A percentile compares a stretch with the other conserved stretches of the same genome.
These are phyloP conservation scores for Theristicus caerulescens DNA, from an alignment of 2,113 vertebrate genomes.

Conservation along the genomic window DNA sequence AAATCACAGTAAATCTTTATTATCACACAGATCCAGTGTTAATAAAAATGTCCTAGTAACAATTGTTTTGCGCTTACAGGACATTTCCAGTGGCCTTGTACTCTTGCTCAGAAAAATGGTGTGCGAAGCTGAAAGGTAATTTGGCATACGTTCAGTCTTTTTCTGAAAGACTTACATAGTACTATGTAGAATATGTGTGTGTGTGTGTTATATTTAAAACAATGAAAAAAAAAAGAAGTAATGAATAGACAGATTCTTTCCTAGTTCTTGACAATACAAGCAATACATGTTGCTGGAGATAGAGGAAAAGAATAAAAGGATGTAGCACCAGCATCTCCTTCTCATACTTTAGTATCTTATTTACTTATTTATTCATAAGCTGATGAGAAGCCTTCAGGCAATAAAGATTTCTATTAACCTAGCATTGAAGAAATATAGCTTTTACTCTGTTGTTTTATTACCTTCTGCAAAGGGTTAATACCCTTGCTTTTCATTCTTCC, in stretches of 20 bases:
- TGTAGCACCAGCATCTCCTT: neutral
- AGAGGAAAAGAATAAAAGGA: neutral
- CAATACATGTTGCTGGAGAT: neutral
- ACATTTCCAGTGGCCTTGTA: neutral
- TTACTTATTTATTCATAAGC: neutral
- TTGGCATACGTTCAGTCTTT: neutral
- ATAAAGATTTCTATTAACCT: neutral
- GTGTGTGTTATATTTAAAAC: neutral
- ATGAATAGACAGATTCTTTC: neutral
- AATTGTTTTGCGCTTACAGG: conserved; percentile 1
- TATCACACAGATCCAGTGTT: conserved; percentile 3
- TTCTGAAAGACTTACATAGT: neutral
- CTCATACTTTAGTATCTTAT: neutral
- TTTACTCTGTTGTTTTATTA: neutral
- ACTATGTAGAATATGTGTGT: neutral
- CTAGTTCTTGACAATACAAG: neutral
- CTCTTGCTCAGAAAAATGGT: neutral
- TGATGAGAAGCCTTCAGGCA: neutral
- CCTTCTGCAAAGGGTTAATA: neutral
- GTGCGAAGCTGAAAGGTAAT: neutral
- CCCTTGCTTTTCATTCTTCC: neutral
- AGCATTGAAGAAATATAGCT: neutral
- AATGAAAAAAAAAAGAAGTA: neutral
- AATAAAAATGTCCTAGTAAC: conserved; percentile 29
- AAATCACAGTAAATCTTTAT: conserved; percentile 32